A percentile compares a stretch with the other conserved stretches of the same genome.
Evolutionary conservation across 2,888 invertebrate genomes (phyloP).

Genomic region (Dryobota labecula): DNA sequence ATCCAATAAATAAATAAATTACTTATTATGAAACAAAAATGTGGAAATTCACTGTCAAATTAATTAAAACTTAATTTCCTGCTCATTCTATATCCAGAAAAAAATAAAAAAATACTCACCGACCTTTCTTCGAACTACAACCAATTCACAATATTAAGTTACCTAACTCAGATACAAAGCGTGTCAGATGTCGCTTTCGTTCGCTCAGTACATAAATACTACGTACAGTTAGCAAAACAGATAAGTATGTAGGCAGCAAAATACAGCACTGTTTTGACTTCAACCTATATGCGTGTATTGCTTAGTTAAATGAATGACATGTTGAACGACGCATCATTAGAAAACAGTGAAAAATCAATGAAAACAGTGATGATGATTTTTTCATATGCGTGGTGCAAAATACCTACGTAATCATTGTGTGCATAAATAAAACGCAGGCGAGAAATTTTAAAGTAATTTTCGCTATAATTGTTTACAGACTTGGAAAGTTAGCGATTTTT

Average conservation of each 20-base stretch:
- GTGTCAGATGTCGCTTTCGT: constrained; percentile 72
- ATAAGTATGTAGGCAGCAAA: neutral
- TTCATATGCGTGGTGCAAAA: neutral
- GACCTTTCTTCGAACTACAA: constrained; percentile 16
- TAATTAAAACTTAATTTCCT: too few species aligned
- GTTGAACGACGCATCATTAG: too few species aligned
- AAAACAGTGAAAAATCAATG: neutral
- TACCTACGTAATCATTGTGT: neutral
- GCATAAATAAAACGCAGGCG: too few species aligned
- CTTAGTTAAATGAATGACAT: neutral
- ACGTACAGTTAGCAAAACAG: constrained; percentile 18
- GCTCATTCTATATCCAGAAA: too few species aligned
- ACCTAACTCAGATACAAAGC: constrained; percentile 60
- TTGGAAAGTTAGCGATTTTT: neutral
- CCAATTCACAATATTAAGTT: constrained; percentile 45
- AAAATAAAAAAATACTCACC: neutral
- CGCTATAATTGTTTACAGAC: neutral
- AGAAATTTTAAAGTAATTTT: neutral
- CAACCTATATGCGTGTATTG: neutral
- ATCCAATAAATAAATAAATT: too few species aligned
- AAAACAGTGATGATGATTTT: neutral
- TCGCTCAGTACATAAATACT: constrained; percentile 45
- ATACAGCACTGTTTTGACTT: neutral
- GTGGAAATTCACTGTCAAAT: too few species aligned
- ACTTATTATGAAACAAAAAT: too few species aligned